These are phyloP conservation scores for Crotalus viridis DNA, from an alignment of 2,113 vertebrate genomes.

Conservation along the genomic window DNA sequence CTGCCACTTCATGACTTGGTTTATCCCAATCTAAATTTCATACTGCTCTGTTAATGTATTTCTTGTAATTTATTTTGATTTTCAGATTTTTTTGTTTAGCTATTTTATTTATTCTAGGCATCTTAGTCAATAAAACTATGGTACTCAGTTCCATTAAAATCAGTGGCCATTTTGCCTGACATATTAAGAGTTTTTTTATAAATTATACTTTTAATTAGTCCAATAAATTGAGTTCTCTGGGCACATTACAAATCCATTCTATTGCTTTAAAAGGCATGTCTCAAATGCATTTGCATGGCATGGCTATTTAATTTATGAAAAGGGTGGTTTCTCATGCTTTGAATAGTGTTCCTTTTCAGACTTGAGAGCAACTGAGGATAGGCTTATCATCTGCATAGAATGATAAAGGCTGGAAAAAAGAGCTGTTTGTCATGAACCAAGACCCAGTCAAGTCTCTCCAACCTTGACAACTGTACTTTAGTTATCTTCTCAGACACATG, in stretches of 20 bases:
- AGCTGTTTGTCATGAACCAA: conserved; percentile 34
- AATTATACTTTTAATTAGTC: neutral
- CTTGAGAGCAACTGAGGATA: conserved; percentile 20
- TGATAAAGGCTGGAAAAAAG: conserved; percentile 25
- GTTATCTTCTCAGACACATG: neutral
- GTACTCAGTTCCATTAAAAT: neutral
- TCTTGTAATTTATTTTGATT: neutral
- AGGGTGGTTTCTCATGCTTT: neutral
- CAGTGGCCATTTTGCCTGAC: neutral
- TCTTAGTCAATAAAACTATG: neutral
- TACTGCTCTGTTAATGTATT: neutral
- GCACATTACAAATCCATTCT: neutral
- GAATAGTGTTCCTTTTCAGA: neutral
- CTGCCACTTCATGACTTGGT: neutral
- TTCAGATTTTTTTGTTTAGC: neutral
- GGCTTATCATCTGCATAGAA: neutral
- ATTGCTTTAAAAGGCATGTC: conserved; percentile 11
- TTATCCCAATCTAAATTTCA: neutral
- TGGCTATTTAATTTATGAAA: conserved; percentile 9
- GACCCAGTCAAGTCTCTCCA: conserved; percentile 15
- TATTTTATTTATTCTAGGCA: neutral
- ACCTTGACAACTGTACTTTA: neutral
- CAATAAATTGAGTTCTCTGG: neutral
- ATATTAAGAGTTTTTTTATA: neutral
- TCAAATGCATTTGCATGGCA: neutral